These are phyloP conservation scores for Akabosia matsudoensis DNA, from an alignment of 1,140 invertebrate genomes.

Conservation along the genomic window DNA sequence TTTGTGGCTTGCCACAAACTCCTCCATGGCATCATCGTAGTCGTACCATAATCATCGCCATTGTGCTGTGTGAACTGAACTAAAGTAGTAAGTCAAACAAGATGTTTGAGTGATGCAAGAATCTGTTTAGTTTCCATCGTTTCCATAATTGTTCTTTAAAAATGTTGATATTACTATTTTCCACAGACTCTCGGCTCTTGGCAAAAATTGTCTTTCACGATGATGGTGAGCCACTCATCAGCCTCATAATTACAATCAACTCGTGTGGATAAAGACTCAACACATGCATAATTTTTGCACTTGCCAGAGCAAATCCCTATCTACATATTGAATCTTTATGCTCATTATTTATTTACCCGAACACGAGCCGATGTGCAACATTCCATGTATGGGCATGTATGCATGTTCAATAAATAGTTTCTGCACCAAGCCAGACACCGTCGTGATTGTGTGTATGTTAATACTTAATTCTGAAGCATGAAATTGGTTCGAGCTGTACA, in stretches of 20 bases:
- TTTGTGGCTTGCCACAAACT: neutral
- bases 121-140: constrained; percentile 23
- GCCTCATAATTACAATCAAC: neutral
- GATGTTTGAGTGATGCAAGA: neutral
- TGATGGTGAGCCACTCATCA: neutral
- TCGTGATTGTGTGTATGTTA: neutral
- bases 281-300: neutral
- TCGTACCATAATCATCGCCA: too few species aligned
- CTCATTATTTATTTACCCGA: neutral
- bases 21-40: neutral
- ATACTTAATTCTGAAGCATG: too few species aligned
- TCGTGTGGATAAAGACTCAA: neutral
- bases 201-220: neutral
- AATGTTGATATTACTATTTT: neutral
- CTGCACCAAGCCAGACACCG: too few species aligned
- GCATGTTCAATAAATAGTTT: too few species aligned
- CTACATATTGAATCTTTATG: neutral
- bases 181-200: neutral
- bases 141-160: constrained; percentile 12
- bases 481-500: neutral
- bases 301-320: neutral
- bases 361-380: neutral
- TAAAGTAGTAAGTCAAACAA: constrained; percentile 10
- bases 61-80: too few species aligned
- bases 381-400: neutral